These are phyloP conservation scores for Nothoprocta pentlandii DNA, from an alignment of 2,113 vertebrate species.

Conservation along the genomic window DNA sequence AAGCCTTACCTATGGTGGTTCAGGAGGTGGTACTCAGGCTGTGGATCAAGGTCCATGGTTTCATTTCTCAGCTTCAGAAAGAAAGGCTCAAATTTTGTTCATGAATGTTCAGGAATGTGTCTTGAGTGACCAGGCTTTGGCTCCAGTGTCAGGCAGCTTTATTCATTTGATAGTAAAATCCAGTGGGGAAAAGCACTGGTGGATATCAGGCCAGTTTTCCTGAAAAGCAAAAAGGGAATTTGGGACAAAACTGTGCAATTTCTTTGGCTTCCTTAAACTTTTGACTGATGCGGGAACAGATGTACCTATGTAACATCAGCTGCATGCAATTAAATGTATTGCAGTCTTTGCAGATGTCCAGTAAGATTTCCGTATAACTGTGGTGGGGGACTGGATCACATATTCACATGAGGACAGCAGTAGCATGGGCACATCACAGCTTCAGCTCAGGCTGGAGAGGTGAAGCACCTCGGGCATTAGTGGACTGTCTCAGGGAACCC, in stretches of 20 bases:
- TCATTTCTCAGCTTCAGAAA: background rate
- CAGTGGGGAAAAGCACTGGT: background rate
- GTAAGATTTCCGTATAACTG: background rate
- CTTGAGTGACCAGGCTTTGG: background rate
- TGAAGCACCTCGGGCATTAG: background rate
- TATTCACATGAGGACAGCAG: accelerated
- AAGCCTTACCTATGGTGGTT: accelerated
- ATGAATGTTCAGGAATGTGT: background rate
- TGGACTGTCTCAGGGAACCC: background rate
- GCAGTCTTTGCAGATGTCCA: background rate
- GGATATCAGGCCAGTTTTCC: background rate
- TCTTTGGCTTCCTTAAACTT: background rate
- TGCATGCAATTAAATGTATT: background rate
- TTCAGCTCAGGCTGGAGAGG: accelerated
- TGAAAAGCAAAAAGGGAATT: background rate
- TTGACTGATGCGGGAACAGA: background rate
- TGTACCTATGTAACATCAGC: background rate
- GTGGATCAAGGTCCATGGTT: background rate
- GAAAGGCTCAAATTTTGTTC: background rate
- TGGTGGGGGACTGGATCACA: background rate
- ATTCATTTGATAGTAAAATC: background rate
- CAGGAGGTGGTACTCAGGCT: background rate
- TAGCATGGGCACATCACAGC: accelerated
- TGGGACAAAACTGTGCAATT: background rate
- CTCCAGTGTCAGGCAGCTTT: background rate